These are phyloP conservation scores for Heterohyrax brucei DNA, from an alignment of 2,797 vertebrate species.

Conservation along the genomic window DNA sequence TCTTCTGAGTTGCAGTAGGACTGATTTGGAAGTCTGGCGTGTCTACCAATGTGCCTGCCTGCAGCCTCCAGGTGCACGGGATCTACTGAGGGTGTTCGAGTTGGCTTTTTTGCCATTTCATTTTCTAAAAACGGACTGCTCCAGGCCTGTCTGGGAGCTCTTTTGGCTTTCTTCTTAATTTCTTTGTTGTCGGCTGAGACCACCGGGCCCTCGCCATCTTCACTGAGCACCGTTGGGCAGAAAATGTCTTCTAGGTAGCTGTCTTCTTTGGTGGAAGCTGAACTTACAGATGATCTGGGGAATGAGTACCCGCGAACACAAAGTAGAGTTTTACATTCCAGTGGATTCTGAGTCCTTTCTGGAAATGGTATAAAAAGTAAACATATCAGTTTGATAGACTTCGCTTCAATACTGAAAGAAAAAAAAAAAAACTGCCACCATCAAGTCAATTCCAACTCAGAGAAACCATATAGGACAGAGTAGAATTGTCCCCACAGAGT, in stretches of 20 bases:
- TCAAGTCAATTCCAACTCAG: no score
- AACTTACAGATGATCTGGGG: constrained; percentile 60
- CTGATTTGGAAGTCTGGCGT: not conserved
- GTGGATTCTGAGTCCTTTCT: constrained; percentile 1
- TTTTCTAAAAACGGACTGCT: not conserved
- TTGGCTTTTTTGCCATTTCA: not conserved
- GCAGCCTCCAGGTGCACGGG: not conserved
- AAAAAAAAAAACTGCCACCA: no score
- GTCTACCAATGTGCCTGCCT: not conserved
- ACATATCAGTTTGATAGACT: constrained; percentile 42
- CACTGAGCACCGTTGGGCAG: not conserved
- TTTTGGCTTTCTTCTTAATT: constrained; percentile 16
- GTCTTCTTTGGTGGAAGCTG: constrained; percentile 67
- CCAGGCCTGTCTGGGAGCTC: not conserved
- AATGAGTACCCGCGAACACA: not conserved
- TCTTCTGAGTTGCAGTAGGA: not conserved
- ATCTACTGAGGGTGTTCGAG: no score
- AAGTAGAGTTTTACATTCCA: not conserved
- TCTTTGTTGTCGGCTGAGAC: not conserved
- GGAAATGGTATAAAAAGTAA: constrained; percentile 57
- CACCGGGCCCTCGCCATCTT: not conserved
- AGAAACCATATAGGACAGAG: no score
- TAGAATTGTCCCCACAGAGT: no score
- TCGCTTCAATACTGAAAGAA: not conserved
- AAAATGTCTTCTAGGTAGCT: not conserved